Percentiles rank a stretch among this genome's conserved stretches.
phyloP scores from a whole-genome alignment of 2,888 invertebrate genomes.

The Halocaridina rubra region DNA sequence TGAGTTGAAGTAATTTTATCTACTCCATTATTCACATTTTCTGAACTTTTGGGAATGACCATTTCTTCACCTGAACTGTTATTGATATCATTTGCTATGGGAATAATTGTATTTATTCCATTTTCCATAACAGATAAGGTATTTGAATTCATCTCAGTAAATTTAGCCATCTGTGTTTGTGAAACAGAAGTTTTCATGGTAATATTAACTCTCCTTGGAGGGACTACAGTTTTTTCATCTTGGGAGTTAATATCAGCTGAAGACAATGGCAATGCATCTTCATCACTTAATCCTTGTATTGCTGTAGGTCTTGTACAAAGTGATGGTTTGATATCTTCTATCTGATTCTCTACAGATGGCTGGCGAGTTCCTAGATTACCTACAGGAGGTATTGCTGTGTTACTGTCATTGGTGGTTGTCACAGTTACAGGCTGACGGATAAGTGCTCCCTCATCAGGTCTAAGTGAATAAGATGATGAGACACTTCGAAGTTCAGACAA shows the following conservation, averaged over 20 bases:
- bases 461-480: slow-evolving; percentile 12
- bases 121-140: no score
- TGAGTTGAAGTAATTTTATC: not conserved
- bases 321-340: not conserved
- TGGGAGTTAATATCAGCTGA: not conserved
- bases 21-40: no score
- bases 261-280: no score
- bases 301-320: no score
- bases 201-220: not conserved
- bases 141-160: no score
- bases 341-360: not conserved
- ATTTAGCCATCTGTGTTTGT: no score
- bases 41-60: no score
- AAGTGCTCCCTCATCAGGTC: slow-evolving; percentile 32
- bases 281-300: not conserved
- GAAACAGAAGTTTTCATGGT: no score
- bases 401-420: not conserved
- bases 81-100: no score
- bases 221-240: no score
- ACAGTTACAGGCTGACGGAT: not conserved
- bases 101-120: no score
- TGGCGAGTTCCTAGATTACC: not conserved
- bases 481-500: not conserved
- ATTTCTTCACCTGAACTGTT: no score
- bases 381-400: not conserved